These are phyloP conservation scores for Aldabrachelys gigantea DNA, from an alignment of 2,113 vertebrate genomes.

Conservation along the genomic window DNA sequence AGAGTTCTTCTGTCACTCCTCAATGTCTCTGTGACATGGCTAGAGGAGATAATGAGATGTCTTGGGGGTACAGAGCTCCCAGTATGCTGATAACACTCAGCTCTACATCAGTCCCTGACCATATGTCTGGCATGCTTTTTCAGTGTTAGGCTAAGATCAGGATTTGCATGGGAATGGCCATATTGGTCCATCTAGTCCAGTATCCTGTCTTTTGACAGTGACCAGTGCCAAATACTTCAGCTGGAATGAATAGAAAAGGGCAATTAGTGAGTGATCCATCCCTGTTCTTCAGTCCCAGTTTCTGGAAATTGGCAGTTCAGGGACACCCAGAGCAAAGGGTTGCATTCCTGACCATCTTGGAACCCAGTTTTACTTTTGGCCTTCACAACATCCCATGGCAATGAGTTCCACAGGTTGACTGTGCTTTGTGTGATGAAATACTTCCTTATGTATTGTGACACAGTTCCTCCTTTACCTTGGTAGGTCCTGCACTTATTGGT, in stretches of 20 bases:
- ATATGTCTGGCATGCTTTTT: background rate
- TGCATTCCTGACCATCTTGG: too few relatives aligned
- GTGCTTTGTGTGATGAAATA: too few relatives aligned
- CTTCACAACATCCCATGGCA: too few relatives aligned
- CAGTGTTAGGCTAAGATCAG: background rate
- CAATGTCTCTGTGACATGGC: background rate
- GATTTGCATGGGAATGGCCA: background rate
- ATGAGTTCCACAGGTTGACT: too few relatives aligned
- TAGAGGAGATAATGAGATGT: slow-evolving; percentile 17
- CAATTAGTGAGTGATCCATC: background rate
- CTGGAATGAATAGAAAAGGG: background rate
- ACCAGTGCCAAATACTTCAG: background rate
- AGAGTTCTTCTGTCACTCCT: slow-evolving; percentile 36
- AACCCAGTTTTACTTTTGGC: too few relatives aligned
- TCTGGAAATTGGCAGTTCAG: background rate
- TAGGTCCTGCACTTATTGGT: too few relatives aligned
- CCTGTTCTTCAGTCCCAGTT: background rate
- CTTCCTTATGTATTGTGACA: too few relatives aligned
- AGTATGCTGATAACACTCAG: background rate
- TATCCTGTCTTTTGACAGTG: background rate
- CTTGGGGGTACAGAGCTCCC: background rate
- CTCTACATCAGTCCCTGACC: background rate
- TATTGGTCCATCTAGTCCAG: background rate
- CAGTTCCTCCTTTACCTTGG: too few relatives aligned
- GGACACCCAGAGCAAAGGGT: background rate